Conservation (phyloP, 2,797 vertebrate species). For the Fratercula arctica region DNA sequence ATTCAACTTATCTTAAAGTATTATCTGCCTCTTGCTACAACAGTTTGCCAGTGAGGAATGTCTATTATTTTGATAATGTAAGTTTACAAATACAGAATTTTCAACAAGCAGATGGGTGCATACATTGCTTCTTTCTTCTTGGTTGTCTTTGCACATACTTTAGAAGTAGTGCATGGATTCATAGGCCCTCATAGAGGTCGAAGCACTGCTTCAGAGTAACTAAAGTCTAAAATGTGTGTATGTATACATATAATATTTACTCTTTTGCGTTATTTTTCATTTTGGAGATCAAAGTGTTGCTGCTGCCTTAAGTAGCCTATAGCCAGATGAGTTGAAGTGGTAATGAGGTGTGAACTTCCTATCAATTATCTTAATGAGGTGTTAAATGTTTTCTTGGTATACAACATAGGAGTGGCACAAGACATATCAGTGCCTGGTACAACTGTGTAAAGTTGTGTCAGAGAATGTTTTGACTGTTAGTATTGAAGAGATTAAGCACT, state of each 20-base stretch:
- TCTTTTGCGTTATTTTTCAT: neutral
- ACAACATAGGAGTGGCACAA: neutral
- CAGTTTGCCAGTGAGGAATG: neutral
- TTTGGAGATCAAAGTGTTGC: neutral
- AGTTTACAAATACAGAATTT: neutral
- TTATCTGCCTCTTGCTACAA: neutral
- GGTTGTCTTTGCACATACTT: neutral
- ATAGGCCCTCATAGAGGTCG: neutral
- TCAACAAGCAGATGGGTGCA: neutral
- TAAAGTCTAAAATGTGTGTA: neutral
- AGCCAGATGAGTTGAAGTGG: slow-evolving; percentile 22
- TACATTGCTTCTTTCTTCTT: neutral
- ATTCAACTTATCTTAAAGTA: neutral
- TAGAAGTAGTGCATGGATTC: neutral
- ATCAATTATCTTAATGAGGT: slow-evolving; percentile 47
- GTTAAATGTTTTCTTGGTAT: slow-evolving; percentile 15
- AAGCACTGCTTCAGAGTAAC: neutral
- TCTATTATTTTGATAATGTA: neutral
- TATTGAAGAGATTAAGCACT: neutral
- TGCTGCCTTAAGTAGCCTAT: neutral
- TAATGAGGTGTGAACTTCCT: slow-evolving; percentile 36
- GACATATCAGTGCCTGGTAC: neutral
- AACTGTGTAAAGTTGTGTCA: neutral
- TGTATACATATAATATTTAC: neutral
- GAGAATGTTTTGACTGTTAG: neutral